These are phyloP conservation scores for Troglohyphantes excavatus DNA, from an alignment of 2,888 invertebrate genomes.

Conservation along the genomic window DNA sequence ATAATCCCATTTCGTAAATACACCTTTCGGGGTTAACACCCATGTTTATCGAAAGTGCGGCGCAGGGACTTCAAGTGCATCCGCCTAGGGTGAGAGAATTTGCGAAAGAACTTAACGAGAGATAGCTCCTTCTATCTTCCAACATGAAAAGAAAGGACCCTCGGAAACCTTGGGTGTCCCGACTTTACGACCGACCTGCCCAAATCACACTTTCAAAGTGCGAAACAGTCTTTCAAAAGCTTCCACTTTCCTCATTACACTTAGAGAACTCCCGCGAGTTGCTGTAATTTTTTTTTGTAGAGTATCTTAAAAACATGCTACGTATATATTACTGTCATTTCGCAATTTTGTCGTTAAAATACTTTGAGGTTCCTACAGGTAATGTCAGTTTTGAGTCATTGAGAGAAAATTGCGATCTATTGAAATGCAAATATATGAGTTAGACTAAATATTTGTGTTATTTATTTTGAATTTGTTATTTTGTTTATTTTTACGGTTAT, in stretches of 20 bases:
- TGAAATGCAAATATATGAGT: too few species aligned
- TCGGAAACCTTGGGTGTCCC: conserved; percentile 6
- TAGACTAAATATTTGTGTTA: too few species aligned
- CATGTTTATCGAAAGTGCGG: conserved; percentile 24
- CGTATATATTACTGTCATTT: not conserved
- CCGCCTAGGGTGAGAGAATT: conserved; percentile 16
- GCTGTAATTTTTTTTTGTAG: not conserved
- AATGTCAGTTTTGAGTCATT: too few species aligned
- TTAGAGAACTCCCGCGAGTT: conserved; percentile 35
- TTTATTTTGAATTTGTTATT: too few species aligned
- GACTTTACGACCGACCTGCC: conserved; percentile 26
- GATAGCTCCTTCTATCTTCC: not conserved
- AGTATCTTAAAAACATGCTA: not conserved
- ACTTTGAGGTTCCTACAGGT: not conserved
- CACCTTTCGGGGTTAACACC: not conserved
- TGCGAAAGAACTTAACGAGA: conserved; percentile 54
- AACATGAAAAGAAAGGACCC: not conserved
- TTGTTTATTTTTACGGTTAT: too few species aligned
- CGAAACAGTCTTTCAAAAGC: conserved; percentile 15
- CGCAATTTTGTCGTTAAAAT: not conserved
- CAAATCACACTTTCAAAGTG: conserved; percentile 29
- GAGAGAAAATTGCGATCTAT: too few species aligned
- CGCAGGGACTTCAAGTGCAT: not conserved
- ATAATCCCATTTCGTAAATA: not conserved
- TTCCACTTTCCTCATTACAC: not conserved